Base-by-base conservation (phyloP, 1,140 invertebrate species). In the Diachasma alloeum region DNA sequence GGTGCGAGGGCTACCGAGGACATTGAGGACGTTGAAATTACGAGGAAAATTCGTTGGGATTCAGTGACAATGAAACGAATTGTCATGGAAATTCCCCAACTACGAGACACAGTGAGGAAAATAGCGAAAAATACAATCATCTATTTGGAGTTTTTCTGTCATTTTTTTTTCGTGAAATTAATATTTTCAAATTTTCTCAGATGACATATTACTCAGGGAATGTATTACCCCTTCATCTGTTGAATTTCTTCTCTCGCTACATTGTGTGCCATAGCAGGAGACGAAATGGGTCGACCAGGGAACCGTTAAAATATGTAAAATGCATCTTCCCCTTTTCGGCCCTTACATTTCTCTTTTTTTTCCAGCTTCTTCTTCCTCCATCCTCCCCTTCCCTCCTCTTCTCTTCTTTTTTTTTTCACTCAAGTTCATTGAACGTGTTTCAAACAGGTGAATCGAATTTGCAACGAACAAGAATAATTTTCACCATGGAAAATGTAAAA, bases 231-330 rank as follows among this genome's bases (percentile, higher is more conserved):
- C 24, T 67, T 36, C 26, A 15, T 67, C 36, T 39, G 36, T 39
- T 69, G n/a, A 69, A 69, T 17, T 44, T 37, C 17, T 63, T 63
- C 13, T 22, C 22, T 2, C 6, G 22, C 24, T 4, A 63, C 22
- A 63, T 31, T 26, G 59, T 74, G 69, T 71, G 77, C 71, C 73
- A n/a, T n/a, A n/a, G 74, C 70, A 76, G 72, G 53, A 68, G 11
- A 68, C 72, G 59, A 78, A 72, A 67, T 53, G 69, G 77, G 83
- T 66, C 75, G 75, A 71, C 63, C 77, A 63, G 76, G 78, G 81
- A 85, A 86, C 85, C 84, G 83, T 86, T 87, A 85, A 87, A 86
- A 86, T 82, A 87, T 85, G 85, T 86, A 86, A 86, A 85, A 83
- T 78, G 79, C 72, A 63, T 79, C 80, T 75, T 74, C 74, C 79